These are phyloP conservation scores for Sebastes steindachneri DNA, from an alignment of 2,797 vertebrate species.

Conservation along the genomic window DNA sequence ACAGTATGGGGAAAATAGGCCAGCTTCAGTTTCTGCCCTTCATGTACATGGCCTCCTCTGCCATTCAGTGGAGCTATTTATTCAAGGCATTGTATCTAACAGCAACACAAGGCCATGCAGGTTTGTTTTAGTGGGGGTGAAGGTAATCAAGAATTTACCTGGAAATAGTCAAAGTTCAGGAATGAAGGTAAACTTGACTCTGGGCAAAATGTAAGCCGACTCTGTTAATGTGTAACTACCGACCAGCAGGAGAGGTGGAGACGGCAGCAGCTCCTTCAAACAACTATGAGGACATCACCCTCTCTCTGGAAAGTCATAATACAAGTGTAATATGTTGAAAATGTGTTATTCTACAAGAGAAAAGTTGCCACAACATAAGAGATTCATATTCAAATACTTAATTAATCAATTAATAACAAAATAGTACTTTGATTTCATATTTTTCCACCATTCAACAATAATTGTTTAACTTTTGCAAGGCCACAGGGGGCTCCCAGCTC, in stretches of 20 bases:
- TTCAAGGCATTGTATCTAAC: background rate
- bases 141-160: background rate
- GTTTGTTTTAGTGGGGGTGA: conserved; percentile 18
- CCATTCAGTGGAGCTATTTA: background rate
- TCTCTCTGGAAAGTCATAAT: background rate
- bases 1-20: background rate
- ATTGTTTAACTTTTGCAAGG: too few species aligned
- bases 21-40: background rate
- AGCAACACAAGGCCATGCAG: background rate
- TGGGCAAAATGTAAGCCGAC: conserved; percentile 11
- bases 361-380: too few species aligned
- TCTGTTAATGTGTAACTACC: conserved; percentile 79
- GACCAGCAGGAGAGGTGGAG: background rate
- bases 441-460: too few species aligned
- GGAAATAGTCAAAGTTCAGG: conserved; percentile 32
- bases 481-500: background rate
- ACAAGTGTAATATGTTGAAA: too few species aligned
- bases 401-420: too few species aligned
- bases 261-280: background rate
- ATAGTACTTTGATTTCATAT: too few species aligned
- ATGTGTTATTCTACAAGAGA: too few species aligned
- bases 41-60: background rate
- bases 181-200: conserved; percentile 59
- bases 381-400: background rate
- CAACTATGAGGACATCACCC: background rate